Base-by-base conservation (phyloP, 2,113 vertebrate genomes). In the Malurus alboscapulatus region DNA sequence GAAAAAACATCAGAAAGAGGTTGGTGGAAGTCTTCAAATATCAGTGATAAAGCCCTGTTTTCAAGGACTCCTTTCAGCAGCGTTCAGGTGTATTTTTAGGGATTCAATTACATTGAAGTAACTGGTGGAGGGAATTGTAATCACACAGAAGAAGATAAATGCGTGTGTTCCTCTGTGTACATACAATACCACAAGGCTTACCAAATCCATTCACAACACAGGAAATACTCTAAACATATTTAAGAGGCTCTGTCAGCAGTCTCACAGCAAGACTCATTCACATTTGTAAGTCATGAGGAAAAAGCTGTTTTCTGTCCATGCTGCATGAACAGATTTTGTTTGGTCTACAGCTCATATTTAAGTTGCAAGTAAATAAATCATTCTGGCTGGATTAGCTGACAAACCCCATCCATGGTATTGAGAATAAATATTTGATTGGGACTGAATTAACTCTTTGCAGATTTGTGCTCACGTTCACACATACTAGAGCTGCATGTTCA, bases 271-370 rank as follows among this genome's bases (percentile, higher is more conserved):
- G 55, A 55, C 76, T 93, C 89, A 83, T 90, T 89, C 81, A 91
- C 42, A 91, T 94, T 87, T 92, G 29, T 90, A 94, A 94, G 55
- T 67, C 53, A 83, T 3, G 4, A 91, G 68, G 75, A 87, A 87
- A 94, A 96, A 95, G 87, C 88, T 85, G 83, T 77, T 91, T 94
- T 83, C 86, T 88, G 75, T 83, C 89, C 87, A 48, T 90, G 80
- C 62, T 67, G 75, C 27, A 92, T 36, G 95, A 95, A 95, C 93
- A 96, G 92, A 92, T 94, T 96, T 94, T 94, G 94, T 96, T 96
- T 96, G 91, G 91, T 95, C 92, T 96, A 86, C 80, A 96, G 82
- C 92, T 95, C 79, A 48, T 79, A 91, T 76, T 93, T 92, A 87
- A 95, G 81, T 84, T 95, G 57, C 87, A 95, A 94, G 80, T 78